Evolutionary conservation across 2,113 vertebrate species (phyloP), one percentile per base, ranked within the genome.

Genomic region (Tragelaphus imberbis): DNA sequence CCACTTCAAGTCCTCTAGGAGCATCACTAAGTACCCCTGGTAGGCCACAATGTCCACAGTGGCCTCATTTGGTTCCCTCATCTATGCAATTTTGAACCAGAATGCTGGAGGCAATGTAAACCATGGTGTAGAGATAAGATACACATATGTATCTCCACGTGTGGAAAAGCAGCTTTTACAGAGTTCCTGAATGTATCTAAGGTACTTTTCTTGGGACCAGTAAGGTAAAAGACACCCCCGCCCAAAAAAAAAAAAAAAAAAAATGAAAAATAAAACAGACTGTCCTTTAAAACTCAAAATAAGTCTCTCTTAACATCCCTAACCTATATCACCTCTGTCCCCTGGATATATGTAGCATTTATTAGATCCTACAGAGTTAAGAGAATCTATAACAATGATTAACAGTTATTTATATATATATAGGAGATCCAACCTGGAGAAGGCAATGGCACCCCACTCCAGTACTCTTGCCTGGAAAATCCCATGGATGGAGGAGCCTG

Each of bases 231-330:
- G 51, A 58, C 9, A 1, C 36, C 1, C 21, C 9, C 4, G 1
- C 11, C 27, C 11, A 6, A 0, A 3, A n/a, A 84, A 58, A 5
- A 0, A 6, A n/a, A n/a, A n/a, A n/a, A n/a, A n/a, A 36, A 84
- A 58, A 87, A 40, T 1, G 61, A 17, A 89, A 89, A 88, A 82
- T 0, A 77, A 87, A 88, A 79, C 1, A 90, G 59, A 87, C 3
- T 44, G 15, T 40, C 56, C 49, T 86, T 58, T 55, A 94, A 89
- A 86, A 88, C 14, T 86, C 75, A 53, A 88, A 91, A 33, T 36
- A 47, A 40, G 9, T 28, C 13, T 65, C n/a, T 49, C 47, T 92
- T 75, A 85, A 88, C 5, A 33, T 21, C 36, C 21, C n/a, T 94
- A 94, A 16, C 30, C 68, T 33, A 84, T 5, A n/a, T 19, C 19